Percentiles rank a stretch among this genome's conserved stretches.
Evolutionary conservation across 2,888 invertebrate species (phyloP).

Genomic region (Stenotaenia linearis): DNA sequence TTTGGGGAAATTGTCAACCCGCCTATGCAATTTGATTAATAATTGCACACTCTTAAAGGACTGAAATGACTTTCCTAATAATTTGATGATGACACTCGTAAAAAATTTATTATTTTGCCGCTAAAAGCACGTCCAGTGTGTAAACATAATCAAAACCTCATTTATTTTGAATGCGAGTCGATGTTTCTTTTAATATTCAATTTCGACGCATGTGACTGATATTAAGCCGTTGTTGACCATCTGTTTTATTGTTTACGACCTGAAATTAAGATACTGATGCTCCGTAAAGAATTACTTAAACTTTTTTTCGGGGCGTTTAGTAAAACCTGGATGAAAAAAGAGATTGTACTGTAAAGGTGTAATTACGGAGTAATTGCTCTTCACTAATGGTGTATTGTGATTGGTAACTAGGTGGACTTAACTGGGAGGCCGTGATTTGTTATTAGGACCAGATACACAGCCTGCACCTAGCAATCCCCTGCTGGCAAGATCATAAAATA

Average conservation of each 20-base stretch:
- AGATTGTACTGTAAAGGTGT: background rate
- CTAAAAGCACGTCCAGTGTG: background rate
- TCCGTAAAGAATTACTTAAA: too few relatives aligned
- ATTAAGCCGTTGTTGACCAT: background rate
- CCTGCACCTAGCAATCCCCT: background rate
- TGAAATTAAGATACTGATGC: too few relatives aligned
- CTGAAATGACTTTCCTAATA: background rate
- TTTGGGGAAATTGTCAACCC: background rate
- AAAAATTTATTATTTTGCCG: background rate
- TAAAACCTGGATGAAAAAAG: too few relatives aligned
- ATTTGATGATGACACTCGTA: background rate
- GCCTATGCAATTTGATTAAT: background rate
- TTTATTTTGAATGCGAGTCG: background rate
- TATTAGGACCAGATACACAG: conserved; percentile 20
- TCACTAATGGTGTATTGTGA: background rate
- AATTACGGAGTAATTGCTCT: conserved; percentile 1
- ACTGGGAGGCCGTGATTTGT: conserved; percentile 7
- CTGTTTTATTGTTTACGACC: too few relatives aligned
- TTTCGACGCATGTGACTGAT: background rate
- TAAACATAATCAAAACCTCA: background rate
- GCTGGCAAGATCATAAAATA: conserved; percentile 22
- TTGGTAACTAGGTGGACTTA: conserved; percentile 14
- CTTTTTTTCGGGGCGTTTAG: too few relatives aligned
- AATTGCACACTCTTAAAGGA: background rate
- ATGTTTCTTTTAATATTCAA: too few relatives aligned